Percentiles rank a stretch among this genome's conserved stretches.
phyloP scores from a whole-genome alignment of 1,140 invertebrate species.

The Diachasmimorpha longicaudata region DNA sequence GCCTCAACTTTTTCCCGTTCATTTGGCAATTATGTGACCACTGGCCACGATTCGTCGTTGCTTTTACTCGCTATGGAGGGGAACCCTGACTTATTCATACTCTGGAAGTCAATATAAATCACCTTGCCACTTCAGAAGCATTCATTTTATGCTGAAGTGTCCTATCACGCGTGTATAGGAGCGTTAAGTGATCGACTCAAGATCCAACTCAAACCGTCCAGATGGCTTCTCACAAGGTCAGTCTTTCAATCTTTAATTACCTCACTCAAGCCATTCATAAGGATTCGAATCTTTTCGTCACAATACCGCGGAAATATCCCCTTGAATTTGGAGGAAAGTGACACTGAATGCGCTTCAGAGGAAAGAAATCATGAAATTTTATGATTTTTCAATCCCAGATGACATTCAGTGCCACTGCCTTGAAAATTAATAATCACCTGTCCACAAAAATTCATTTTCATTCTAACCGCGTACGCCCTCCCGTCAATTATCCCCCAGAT shows the following conservation, averaged over 20 bases:
- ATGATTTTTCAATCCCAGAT: too few relatives aligned
- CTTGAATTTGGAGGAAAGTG: too few relatives aligned
- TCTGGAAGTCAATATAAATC: conserved; percentile 54
- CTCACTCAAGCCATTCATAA: not conserved
- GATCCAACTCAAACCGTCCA: not conserved
- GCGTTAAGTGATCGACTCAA: conserved; percentile 14
- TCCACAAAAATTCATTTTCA: too few relatives aligned
- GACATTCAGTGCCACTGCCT: too few relatives aligned
- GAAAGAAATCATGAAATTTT: too few relatives aligned
- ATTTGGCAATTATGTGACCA: not conserved
- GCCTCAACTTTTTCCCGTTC: not conserved
- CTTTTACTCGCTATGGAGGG: conserved; percentile 14
- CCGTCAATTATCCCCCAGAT: not conserved
- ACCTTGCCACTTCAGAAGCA: conserved; percentile 33
- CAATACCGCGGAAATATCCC: too few relatives aligned
- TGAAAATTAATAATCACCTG: too few relatives aligned
- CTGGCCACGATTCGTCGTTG: not conserved
- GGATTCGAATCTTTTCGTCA: not conserved
- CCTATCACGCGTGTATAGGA: conserved; percentile 15
- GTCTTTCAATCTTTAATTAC: not conserved
- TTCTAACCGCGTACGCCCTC: too few relatives aligned
- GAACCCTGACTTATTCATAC: conserved; percentile 21
- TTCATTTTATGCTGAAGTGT: conserved; percentile 54
- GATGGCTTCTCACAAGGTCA: conserved; percentile 45
- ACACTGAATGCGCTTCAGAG: too few relatives aligned